A percentile compares a stretch with the other conserved stretches of the same genome.
phyloP scores from a whole-genome alignment of 2,113 vertebrate genomes.

The Melanostigma gelatinosum region DNA sequence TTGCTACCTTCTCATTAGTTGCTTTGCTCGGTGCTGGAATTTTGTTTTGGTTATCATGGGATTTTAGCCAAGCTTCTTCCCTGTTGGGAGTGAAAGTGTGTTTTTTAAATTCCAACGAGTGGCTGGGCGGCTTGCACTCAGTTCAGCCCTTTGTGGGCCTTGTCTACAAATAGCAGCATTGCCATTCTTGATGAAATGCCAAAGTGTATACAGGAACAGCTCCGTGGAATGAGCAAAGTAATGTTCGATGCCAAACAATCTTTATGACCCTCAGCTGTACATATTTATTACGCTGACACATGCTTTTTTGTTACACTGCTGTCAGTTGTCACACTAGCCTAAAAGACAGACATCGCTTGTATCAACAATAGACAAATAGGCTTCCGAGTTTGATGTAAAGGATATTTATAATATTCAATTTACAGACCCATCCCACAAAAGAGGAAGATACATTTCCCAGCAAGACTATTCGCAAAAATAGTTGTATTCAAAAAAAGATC shows the following conservation, averaged over 20 bases:
- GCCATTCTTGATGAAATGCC: constrained; percentile 28
- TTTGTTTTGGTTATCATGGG: neutral
- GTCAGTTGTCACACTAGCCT: constrained; percentile 1
- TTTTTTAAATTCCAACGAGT: neutral
- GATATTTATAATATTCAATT: neutral
- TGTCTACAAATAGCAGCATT: neutral
- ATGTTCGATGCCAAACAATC: constrained; percentile 4
- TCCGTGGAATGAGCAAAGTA: neutral
- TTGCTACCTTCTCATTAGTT: neutral
- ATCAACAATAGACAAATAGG: constrained; percentile 2
- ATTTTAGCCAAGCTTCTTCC: neutral
- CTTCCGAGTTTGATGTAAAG: neutral
- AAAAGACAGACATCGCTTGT: neutral
- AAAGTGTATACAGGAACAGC: neutral
- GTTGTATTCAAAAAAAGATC: neutral
- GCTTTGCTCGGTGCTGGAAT: neutral
- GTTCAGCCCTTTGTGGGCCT: neutral
- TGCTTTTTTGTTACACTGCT: neutral
- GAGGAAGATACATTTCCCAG: neutral
- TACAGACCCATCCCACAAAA: neutral
- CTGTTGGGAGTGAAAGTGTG: neutral
- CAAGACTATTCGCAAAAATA: constrained; percentile 2
- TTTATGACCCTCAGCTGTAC: neutral
- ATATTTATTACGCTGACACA: constrained; percentile 7
- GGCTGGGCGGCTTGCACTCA: neutral